These are phyloP conservation scores for Protonemura montana DNA, from an alignment of 2,888 invertebrate genomes.

Conservation along the genomic window DNA sequence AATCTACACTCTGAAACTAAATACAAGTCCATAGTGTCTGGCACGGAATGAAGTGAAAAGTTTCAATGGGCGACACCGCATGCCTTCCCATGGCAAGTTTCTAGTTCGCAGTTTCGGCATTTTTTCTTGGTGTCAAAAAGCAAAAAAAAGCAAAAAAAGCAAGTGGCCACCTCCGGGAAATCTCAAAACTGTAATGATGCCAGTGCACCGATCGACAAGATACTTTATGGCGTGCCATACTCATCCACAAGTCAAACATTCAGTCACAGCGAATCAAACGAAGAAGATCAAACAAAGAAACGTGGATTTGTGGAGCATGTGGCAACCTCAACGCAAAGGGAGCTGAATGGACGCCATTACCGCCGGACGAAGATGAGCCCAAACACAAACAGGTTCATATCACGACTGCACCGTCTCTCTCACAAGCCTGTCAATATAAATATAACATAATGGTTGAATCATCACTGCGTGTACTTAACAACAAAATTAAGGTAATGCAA, in stretches of 20 bases:
- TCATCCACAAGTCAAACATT: no score
- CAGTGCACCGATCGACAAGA: no score
- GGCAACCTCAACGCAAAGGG: not conserved
- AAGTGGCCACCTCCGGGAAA: no score
- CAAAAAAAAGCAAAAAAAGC: no score
- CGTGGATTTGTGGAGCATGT: not conserved
- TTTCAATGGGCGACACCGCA: not conserved
- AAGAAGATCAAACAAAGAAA: no score
- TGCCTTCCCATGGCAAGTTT: not conserved
- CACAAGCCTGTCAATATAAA: not conserved
- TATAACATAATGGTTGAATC: not conserved
- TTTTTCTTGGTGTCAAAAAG: no score
- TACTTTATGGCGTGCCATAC: no score
- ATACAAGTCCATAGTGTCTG: not conserved
- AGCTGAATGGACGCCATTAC: not conserved
- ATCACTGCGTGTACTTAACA: not conserved
- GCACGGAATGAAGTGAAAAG: not conserved
- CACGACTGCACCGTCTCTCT: not conserved
- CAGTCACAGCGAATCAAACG: no score
- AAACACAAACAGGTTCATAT: not conserved
- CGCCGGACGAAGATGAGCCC: not conserved
- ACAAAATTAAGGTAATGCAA: not conserved
- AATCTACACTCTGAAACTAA: not conserved
- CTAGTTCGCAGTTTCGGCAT: no score
- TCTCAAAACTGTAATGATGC: no score